A percentile compares a stretch with the other conserved stretches of the same genome.
phyloP scores from a whole-genome alignment of 2,113 vertebrate genomes.

The Paralichthys olivaceus region DNA sequence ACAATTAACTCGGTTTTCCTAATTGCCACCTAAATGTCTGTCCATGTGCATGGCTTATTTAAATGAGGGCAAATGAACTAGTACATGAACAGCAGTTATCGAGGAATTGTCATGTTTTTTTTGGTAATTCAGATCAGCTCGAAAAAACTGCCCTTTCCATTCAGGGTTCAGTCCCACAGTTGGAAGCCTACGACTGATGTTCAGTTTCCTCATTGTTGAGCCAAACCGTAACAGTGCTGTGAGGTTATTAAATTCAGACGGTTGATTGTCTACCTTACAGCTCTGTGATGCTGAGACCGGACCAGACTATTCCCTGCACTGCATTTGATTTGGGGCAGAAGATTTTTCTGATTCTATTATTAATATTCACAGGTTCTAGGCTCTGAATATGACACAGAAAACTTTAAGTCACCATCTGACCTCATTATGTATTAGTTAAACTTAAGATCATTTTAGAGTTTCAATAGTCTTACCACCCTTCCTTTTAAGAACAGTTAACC shows the following conservation, averaged over 20 bases:
- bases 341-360: neutral
- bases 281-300: too few species aligned
- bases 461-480: neutral
- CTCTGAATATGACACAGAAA: neutral
- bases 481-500: neutral
- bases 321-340: too few species aligned
- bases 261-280: too few species aligned
- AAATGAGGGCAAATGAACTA: conserved; percentile 33
- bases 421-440: neutral
- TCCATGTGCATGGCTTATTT: neutral
- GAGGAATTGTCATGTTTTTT: conserved; percentile 24
- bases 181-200: too few species aligned
- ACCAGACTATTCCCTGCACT: too few species aligned
- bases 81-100: conserved; percentile 14
- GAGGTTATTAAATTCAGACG: too few species aligned
- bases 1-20: neutral
- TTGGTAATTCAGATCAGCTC: too few species aligned
- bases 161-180: too few species aligned
- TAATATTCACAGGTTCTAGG: neutral
- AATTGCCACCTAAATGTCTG: conserved; percentile 1
- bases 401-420: neutral
- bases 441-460: neutral
- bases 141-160: too few species aligned
- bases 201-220: too few species aligned
- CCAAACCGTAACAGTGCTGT: too few species aligned